Evolutionary conservation across 2,888 invertebrate species (phyloP).

Genomic region (Eurois occulta): DNA sequence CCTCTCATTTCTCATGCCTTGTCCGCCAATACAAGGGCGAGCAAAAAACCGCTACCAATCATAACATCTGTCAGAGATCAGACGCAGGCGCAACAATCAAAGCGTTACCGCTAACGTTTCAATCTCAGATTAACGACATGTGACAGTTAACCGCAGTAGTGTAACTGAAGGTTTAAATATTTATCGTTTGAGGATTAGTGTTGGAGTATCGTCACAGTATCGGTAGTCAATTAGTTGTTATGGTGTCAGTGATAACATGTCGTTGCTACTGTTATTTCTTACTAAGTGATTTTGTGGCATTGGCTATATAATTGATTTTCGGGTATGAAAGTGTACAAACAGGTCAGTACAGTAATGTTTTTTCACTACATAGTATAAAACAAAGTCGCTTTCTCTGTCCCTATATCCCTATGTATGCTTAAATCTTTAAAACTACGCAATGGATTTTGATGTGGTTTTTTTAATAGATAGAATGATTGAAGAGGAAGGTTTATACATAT

Average conservation of each 20-base stretch:
- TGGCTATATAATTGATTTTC: not conserved
- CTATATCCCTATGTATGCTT: too few relatives aligned
- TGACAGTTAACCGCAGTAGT: constrained; percentile 62
- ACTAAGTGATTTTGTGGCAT: constrained; percentile 8
- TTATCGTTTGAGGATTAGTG: constrained; percentile 21
- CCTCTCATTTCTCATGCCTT: constrained; percentile 39
- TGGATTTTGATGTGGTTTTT: too few relatives aligned
- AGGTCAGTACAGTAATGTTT: not conserved
- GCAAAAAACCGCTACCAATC: constrained; percentile 76
- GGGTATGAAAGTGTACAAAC: not conserved
- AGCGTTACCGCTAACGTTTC: constrained; percentile 72
- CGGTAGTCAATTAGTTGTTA: constrained; percentile 2
- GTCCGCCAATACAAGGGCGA: constrained; percentile 16
- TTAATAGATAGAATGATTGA: too few relatives aligned
- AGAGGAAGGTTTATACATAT: too few relatives aligned
- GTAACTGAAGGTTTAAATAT: constrained; percentile 37
- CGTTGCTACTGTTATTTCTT: not conserved
- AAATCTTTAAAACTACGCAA: too few relatives aligned
- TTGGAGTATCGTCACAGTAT: constrained; percentile 12
- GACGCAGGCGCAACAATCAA: constrained; percentile 74
- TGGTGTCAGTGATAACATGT: not conserved
- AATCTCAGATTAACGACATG: constrained; percentile 72
- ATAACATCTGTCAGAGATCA: constrained; percentile 77
- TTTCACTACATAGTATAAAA: too few relatives aligned
- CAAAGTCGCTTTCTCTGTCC: too few relatives aligned